Evolutionary conservation across 2,797 vertebrate species (phyloP), one percentile per base, ranked within the genome.

Genomic region (Danio choprae): DNA sequence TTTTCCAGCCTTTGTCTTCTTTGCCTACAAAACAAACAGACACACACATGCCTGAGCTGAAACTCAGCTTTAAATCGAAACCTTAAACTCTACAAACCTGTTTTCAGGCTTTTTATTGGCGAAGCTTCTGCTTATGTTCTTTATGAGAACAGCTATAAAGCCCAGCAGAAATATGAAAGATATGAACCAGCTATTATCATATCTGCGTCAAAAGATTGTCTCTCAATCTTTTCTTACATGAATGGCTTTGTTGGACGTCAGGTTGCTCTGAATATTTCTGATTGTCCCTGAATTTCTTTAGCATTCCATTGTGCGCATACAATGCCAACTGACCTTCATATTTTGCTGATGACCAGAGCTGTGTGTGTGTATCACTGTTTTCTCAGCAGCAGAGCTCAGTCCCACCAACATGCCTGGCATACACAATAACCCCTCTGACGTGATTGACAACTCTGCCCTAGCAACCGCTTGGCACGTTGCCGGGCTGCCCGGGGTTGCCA

Each of bases 391-490:
- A 51, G 63, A 63, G 46, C 38, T 75, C 55, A 71, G 44, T 77
- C 62, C 71, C 79, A 74, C 76, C 76, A 77, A 70, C 75, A 68
- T 74, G 64, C 69, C 83, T 84, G 82, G 85, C 88, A 87, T 87
- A 85, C 88, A 88, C 90, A 86, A 88, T 84, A 80, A 84, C 89
- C 84, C 81, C 67, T 51, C 64, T 72, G 79, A 85, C 69, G 86
- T 81, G 87, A 92, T 86, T 91, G 92, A 92, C 91, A 92, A 81
- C 84, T 91, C 92, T 94, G 92, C 92, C 91, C 89, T 94, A 89
- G 93, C 91, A 94, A 94, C 93, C 89, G 87, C 89, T 92, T 94
- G 93, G 94, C 92, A 90, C 87, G 81, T 89, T 93, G 91, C 93
- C 93, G 93, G 89, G 90, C 86, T 76, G 89, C 89, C 92, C 90